Conservation (phyloP, 2,797 vertebrate species). For the Psittacula echo region DNA sequence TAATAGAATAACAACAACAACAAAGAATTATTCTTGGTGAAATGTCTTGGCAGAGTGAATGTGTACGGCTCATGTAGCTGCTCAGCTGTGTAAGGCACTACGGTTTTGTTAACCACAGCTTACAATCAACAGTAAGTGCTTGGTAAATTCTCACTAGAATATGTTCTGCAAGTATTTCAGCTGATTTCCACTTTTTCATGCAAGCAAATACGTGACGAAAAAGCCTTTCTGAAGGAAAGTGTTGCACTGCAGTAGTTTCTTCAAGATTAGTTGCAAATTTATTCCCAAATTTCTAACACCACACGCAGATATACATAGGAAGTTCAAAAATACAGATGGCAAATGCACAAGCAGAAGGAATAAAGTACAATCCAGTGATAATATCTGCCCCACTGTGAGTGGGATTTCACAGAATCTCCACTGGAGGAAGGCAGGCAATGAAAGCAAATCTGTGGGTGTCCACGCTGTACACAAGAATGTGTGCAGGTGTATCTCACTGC, state of each 20-base stretch:
- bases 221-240: not conserved
- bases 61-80: not conserved
- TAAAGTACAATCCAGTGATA: not conserved
- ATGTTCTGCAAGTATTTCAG: not conserved
- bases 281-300: not conserved
- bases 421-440: not conserved
- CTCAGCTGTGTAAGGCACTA: not conserved
- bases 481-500: not conserved
- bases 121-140: not conserved
- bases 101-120: not conserved
- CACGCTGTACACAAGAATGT: not conserved
- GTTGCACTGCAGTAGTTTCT: not conserved
- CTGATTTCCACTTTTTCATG: not conserved
- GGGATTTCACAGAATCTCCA: slow-evolving; percentile 29
- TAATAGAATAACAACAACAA: not conserved
- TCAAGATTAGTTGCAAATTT: not conserved
- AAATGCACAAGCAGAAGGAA: slow-evolving; percentile 2
- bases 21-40: not conserved
- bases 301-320: not conserved
- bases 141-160: not conserved
- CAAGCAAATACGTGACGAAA: not conserved
- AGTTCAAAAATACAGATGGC: not conserved
- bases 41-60: slow-evolving; percentile 6
- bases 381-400: not conserved
- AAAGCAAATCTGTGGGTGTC: slow-evolving; percentile 6